A percentile compares a stretch with the other conserved stretches of the same genome.
Evolutionary conservation across 2,888 invertebrate genomes (phyloP).

Genomic region (Syrphus vitripennis): DNA sequence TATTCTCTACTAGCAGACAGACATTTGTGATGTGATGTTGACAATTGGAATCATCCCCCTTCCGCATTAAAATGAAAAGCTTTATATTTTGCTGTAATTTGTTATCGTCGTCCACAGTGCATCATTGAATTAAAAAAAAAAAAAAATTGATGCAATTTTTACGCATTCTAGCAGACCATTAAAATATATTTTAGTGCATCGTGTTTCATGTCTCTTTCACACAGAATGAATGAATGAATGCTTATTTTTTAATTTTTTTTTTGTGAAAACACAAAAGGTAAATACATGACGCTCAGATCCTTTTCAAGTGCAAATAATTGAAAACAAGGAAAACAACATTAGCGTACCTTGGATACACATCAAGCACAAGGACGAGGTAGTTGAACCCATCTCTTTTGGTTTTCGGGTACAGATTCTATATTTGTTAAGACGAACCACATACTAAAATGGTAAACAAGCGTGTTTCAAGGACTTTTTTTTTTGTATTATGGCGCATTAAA

Average conservation of each 20-base stretch:
- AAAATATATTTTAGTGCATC: neutral
- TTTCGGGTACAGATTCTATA: neutral
- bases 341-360: neutral
- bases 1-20: neutral
- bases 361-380: conserved; percentile 38
- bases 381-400: conserved; percentile 37
- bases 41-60: conserved; percentile 1
- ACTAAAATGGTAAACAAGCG: conserved; percentile 40
- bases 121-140: neutral
- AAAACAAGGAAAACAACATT: conserved; percentile 38
- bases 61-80: neutral
- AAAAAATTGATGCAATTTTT: conserved; percentile 11
- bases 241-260: neutral
- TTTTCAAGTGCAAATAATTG: conserved; percentile 41
- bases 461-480: conserved; percentile 57
- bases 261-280: conserved; percentile 19
- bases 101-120: neutral
- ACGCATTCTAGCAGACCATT: conserved; percentile 14
- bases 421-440: neutral
- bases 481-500: conserved; percentile 48
- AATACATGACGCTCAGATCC: conserved; percentile 8
- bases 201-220: neutral
- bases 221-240: neutral
- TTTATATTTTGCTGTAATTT: neutral
- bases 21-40: neutral